Conservation (phyloP, 1,140 invertebrate genomes). For the Diorhabda elongata region DNA sequence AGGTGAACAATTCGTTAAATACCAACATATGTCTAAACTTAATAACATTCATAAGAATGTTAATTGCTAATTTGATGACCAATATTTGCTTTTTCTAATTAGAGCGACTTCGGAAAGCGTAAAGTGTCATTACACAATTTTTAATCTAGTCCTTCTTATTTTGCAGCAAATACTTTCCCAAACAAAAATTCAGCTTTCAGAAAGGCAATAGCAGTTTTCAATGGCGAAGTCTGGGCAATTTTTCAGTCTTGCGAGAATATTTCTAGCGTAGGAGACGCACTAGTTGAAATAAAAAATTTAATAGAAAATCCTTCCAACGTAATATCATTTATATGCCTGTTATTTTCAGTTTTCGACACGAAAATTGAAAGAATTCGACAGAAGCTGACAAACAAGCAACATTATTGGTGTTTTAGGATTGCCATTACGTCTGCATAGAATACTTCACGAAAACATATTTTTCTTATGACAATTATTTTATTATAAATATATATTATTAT, state of each 20-base stretch:
- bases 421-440: no score
- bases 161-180: not conserved
- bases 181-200: not conserved
- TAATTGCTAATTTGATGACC: no score
- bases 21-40: no score
- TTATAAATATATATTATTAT: no score
- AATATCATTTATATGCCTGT: slow-evolving; percentile 12
- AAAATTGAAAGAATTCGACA: slow-evolving; percentile 7
- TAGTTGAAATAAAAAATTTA: slow-evolving; percentile 5
- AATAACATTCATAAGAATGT: no score
- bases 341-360: slow-evolving; percentile 7
- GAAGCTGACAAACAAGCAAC: slow-evolving; percentile 5
- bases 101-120: not conserved
- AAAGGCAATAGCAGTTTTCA: not conserved
- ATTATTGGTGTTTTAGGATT: not conserved
- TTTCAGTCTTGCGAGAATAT: slow-evolving; percentile 4
- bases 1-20: no score
- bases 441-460: no score
- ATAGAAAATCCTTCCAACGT: slow-evolving; percentile 6
- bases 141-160: not conserved
- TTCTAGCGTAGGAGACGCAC: slow-evolving; percentile 1
- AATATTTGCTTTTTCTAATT: not conserved
- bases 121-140: slow-evolving; percentile 1
- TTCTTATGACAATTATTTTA: no score
- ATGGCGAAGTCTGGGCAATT: not conserved